Conservation (phyloP, 1,140 invertebrate genomes). For the Sinonovacula constricta region DNA sequence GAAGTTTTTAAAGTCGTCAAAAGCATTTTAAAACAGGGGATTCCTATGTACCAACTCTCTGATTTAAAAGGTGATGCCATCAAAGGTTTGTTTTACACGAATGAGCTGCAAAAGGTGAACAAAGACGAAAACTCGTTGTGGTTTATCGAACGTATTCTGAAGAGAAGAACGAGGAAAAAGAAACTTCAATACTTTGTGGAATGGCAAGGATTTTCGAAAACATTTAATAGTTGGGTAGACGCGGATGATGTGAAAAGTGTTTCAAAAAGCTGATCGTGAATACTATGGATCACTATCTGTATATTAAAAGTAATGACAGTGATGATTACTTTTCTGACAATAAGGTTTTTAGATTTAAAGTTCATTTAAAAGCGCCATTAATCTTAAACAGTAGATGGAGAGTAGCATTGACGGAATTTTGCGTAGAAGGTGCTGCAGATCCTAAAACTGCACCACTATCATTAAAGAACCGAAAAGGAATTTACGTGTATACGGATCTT, state of each 20-base stretch:
- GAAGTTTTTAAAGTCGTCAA: constrained; percentile 44
- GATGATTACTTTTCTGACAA: constrained; percentile 27
- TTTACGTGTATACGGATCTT: constrained; percentile 17
- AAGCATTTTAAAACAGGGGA: constrained; percentile 22
- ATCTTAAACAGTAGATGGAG: constrained; percentile 5
- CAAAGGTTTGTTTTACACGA: constrained; percentile 23
- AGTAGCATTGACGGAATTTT: constrained; percentile 26
- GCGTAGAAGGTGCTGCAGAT: background rate
- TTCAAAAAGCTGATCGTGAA: background rate
- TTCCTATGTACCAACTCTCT: constrained; percentile 25
- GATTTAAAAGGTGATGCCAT: constrained; percentile 25
- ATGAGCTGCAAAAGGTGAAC: constrained; percentile 41
- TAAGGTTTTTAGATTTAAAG: constrained; percentile 33
- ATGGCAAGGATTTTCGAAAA: constrained; percentile 17
- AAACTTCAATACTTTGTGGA: constrained; percentile 10
- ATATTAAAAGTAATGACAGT: constrained; percentile 34
- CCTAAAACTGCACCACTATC: background rate
- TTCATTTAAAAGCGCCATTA: constrained; percentile 16
- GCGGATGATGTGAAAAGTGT: constrained; percentile 1
- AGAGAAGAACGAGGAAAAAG: background rate
- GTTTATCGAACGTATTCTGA: constrained; percentile 20
- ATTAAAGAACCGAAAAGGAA: background rate
- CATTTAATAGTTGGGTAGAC: constrained; percentile 30
- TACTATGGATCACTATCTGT: constrained; percentile 15
- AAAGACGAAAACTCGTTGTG: constrained; percentile 37